phyloP scores from a whole-genome alignment of 2,888 invertebrate genomes.

The Melipona bicolor region DNA sequence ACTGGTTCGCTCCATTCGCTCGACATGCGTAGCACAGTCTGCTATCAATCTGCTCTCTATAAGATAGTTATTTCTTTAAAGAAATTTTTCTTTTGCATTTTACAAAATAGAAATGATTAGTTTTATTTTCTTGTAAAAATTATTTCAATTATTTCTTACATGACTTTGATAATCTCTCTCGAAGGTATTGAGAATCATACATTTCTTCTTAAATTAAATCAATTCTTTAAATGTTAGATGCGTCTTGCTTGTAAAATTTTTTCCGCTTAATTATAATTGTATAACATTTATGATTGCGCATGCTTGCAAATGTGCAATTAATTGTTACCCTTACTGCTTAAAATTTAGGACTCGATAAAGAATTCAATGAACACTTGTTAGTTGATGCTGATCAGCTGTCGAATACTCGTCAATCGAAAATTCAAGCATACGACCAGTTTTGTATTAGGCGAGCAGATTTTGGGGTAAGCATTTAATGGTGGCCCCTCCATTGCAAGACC shows the following conservation, averaged over 20 bases:
- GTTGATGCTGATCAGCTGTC: conserved; percentile 78
- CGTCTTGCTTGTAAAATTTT: not conserved
- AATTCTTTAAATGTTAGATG: not conserved
- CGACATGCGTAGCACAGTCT: conserved; percentile 8
- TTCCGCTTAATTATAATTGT: not conserved
- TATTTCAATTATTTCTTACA: not conserved
- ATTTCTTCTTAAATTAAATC: not conserved
- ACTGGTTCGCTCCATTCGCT: conserved; percentile 29
- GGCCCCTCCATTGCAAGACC: conserved; percentile 72
- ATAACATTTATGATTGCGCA: not conserved
- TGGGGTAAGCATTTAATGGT: conserved; percentile 71
- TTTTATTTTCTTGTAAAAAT: not conserved
- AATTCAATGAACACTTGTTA: conserved; percentile 20
- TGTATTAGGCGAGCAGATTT: conserved; percentile 83
- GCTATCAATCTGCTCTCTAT: not conserved
- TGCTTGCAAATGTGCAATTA: not conserved
- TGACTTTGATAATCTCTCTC: not conserved
- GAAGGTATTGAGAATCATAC: not conserved
- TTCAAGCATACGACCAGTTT: conserved; percentile 83
- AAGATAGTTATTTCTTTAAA: not conserved
- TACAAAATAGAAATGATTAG: not conserved
- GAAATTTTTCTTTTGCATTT: not conserved
- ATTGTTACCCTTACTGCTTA: not conserved
- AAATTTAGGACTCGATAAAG: not conserved
- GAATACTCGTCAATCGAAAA: conserved; percentile 83